Conservation (phyloP, 2,113 vertebrate genomes). For the Sebastes fasciatus region DNA sequence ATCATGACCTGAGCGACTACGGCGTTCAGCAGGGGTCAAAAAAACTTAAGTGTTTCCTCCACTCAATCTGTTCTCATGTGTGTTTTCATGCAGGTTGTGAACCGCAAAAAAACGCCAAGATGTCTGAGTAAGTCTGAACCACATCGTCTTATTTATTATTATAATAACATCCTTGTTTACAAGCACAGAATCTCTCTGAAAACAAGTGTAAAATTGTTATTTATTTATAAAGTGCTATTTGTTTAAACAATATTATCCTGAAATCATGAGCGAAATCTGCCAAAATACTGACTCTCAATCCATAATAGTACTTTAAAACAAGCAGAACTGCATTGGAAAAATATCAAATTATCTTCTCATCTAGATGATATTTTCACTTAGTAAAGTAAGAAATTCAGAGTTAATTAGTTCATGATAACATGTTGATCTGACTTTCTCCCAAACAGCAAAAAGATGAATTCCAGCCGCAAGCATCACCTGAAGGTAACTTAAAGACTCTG, state of each 20-base stretch:
- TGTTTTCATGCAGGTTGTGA: constrained; percentile 62
- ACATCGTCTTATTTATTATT: neutral
- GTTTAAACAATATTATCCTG: neutral
- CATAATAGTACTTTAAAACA: neutral
- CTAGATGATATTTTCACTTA: neutral
- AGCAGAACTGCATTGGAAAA: neutral
- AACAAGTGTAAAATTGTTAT: neutral
- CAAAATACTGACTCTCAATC: neutral
- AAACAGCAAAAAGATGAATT: constrained; percentile 88
- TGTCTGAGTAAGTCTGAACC: constrained; percentile 76
- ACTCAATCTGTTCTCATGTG: neutral
- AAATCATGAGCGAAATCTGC: neutral
- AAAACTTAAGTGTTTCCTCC: neutral
- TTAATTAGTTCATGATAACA: neutral
- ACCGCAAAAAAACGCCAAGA: constrained; percentile 44
- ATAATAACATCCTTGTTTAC: no score
- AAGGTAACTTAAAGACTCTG: constrained; percentile 84
- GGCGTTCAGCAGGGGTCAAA: constrained; percentile 16
- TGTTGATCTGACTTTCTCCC: constrained; percentile 1
- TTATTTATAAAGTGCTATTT: neutral
- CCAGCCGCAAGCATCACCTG: constrained; percentile 92
- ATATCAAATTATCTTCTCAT: neutral
- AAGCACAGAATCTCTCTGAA: neutral
- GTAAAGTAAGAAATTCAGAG: neutral
- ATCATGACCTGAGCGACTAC: neutral